Conservation (phyloP, 2,797 vertebrate genomes). For the Muscicapa striata region DNA sequence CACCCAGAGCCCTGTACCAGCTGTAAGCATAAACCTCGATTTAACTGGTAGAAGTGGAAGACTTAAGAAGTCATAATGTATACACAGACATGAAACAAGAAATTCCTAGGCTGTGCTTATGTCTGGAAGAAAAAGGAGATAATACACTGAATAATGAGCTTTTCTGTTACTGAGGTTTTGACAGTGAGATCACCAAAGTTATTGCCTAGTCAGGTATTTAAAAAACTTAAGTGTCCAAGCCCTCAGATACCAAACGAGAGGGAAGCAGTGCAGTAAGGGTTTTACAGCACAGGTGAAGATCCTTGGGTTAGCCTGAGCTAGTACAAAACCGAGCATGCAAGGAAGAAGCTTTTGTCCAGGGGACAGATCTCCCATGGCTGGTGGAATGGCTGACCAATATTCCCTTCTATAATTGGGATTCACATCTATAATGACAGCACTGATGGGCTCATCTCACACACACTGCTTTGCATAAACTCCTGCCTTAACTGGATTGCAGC, state of each 20-base stretch:
- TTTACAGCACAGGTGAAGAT: background rate
- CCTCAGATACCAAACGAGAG: rapidly evolving
- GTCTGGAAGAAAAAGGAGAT: background rate
- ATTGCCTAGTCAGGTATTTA: background rate
- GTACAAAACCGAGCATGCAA: background rate
- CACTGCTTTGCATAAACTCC: background rate
- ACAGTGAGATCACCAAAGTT: background rate
- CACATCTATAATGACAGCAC: background rate
- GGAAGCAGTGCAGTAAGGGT: background rate
- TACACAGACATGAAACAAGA: background rate
- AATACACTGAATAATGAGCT: background rate
- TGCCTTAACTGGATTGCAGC: background rate
- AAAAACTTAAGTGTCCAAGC: background rate
- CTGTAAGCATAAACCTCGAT: background rate
- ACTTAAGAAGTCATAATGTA: background rate
- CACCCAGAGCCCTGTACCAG: background rate
- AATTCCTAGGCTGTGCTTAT: background rate
- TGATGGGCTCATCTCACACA: background rate
- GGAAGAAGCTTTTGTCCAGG: background rate
- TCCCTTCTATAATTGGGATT: background rate
- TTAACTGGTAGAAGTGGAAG: background rate
- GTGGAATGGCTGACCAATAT: background rate
- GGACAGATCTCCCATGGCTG: background rate
- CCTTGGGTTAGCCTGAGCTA: background rate
- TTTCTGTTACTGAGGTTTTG: background rate